Evolutionary conservation across 2,797 vertebrate genomes (phyloP).

Genomic region (Oreortyx pictus): DNA sequence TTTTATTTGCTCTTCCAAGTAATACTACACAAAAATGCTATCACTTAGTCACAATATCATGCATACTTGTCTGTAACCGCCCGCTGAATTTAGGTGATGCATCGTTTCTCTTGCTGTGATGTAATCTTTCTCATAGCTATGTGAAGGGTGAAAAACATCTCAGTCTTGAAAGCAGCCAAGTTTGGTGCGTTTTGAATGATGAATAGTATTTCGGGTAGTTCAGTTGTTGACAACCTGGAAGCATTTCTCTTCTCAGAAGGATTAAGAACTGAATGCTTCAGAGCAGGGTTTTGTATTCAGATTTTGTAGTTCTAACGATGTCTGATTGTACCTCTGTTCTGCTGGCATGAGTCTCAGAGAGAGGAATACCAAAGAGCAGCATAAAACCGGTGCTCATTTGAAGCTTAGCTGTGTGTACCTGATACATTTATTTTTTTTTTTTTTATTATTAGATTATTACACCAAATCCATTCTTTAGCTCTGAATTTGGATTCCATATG

Average conservation of each 20-base stretch:
- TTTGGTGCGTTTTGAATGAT: neutral
- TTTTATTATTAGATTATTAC: neutral
- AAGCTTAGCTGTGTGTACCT: neutral
- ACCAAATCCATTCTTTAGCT: neutral
- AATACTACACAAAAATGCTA: neutral
- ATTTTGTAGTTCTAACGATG: neutral
- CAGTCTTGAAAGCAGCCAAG: neutral
- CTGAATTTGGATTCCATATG: neutral
- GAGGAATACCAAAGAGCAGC: neutral
- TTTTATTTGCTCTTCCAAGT: constrained; percentile 25
- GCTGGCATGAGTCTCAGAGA: neutral
- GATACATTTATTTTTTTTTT: neutral
- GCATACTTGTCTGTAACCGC: neutral
- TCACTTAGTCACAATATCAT: neutral
- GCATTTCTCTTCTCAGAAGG: neutral
- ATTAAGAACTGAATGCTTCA: neutral
- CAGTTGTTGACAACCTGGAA: neutral
- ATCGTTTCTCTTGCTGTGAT: neutral
- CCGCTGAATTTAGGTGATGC: neutral
- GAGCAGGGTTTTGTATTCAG: neutral
- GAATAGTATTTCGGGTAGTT: neutral
- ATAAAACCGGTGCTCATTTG: neutral
- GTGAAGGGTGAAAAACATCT: neutral
- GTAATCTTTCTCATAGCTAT: neutral
- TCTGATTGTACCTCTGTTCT: neutral